Base-by-base conservation (phyloP, 2,113 vertebrate genomes). In the Laticauda colubrina region DNA sequence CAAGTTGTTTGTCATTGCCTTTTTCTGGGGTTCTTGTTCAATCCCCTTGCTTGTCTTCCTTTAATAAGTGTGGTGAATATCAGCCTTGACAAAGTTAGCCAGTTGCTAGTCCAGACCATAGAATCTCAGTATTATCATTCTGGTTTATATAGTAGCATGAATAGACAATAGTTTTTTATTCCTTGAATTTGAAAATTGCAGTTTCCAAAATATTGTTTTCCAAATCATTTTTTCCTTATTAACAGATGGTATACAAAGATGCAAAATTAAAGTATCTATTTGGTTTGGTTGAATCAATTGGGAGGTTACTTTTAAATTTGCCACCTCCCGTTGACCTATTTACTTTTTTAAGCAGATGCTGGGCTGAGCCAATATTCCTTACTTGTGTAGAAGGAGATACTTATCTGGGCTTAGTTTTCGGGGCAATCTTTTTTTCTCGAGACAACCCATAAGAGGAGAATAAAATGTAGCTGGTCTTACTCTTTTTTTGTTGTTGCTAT, bases 361-460 rank as follows among this genome's bases (percentile, higher is more conserved):
- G 57, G 26, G 55, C 45, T 5, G 81, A 39, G 43, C 85, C 10
- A 39, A 7, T 43, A 34, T 48, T 81, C 5, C 18, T 29, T 45
- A 21, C 39, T 64, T 34, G 15, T 39, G 15, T 24, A n/a, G n/a
- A n/a, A n/a, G n/a, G 24, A 53, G 86, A 75, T 48, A 9, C 43
- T 26, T 48, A 14, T 29, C 24, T 53, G n/a, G 93, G 61, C 92
- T 94, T n/a, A 7, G 69, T 61, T 90, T 91, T 92, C 89, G 91
- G 88, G 93, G 90, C 93, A 93, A 87, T 57, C 93, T 48, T 88
- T 56, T 56, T 53, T 51, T 39, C 24, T 43, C 75, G 91, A 59
- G 85, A 45, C 24, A 3, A 57, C 59, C 26, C 20, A 48, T 15
- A 29, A 87, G 26, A n/a, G 29, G 1, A 8, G 14, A n/a, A 43